Evolutionary conservation across 2,113 vertebrate species (phyloP).

Genomic region (Epinephelus lanceolatus): DNA sequence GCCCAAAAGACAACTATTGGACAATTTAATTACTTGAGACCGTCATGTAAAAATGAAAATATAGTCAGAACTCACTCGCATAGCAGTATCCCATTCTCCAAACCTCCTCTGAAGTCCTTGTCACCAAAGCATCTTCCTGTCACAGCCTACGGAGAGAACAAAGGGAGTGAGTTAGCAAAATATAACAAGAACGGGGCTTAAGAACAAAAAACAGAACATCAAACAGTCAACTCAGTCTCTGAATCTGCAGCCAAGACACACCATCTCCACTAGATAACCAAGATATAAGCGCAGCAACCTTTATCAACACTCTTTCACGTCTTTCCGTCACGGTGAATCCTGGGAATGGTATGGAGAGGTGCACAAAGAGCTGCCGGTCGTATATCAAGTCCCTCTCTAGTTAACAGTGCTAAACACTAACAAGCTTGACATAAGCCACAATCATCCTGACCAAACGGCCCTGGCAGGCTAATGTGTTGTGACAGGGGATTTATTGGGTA

Average conservation of each 20-base stretch:
- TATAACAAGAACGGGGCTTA: not conserved
- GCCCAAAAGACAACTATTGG: not conserved
- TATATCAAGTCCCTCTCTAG: constrained; percentile 61
- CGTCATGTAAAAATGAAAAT: not conserved
- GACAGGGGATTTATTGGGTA: constrained; percentile 79
- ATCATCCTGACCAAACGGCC: constrained; percentile 74
- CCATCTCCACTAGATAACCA: not conserved
- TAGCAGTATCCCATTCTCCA: constrained; percentile 95
- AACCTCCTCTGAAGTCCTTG: constrained; percentile 91
- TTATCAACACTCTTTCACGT: constrained; percentile 34
- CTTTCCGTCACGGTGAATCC: constrained; percentile 39
- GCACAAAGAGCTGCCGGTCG: constrained; percentile 49
- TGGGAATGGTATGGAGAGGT: not conserved
- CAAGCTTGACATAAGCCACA: constrained; percentile 80
- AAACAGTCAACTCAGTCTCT: not conserved
- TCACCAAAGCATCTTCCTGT: constrained; percentile 94
- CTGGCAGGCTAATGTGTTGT: constrained; percentile 74
- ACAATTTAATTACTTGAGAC: not conserved
- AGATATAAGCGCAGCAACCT: constrained; percentile 26
- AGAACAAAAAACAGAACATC: constrained; percentile 1
- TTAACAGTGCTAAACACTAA: constrained; percentile 76
- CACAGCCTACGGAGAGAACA: constrained; percentile 86
- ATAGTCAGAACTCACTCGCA: constrained; percentile 92
- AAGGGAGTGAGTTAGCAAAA: constrained; percentile 27
- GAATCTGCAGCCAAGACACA: constrained; percentile 20